phyloP scores from a whole-genome alignment of 2,888 invertebrate species.

The Willowsia nigromaculata region DNA sequence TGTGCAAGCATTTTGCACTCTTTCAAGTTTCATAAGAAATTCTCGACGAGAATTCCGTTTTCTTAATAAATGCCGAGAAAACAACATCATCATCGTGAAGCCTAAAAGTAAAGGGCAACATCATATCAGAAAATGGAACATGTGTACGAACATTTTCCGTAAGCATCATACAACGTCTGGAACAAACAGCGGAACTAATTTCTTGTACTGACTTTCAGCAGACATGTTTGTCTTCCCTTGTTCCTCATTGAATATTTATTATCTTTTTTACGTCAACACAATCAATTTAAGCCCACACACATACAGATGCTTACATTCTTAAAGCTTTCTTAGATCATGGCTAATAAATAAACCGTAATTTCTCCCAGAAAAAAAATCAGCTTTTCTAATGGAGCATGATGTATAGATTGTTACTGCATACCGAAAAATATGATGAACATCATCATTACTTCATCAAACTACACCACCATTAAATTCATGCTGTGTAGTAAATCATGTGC shows the following conservation, averaged over 20 bases:
- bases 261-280: slow-evolving; percentile 67
- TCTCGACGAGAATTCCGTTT: background rate
- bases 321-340: slow-evolving; percentile 4
- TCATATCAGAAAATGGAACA: background rate
- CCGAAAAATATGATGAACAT: background rate
- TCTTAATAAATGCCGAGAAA: background rate
- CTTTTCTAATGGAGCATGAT: background rate
- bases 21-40: background rate
- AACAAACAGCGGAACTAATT: slow-evolving; percentile 32
- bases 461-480: background rate
- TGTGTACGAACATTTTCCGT: background rate
- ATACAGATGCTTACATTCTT: background rate
- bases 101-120: no score
- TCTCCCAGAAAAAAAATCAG: background rate
- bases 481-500: background rate
- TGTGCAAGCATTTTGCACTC: background rate
- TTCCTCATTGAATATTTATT: slow-evolving; percentile 65
- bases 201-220: background rate
- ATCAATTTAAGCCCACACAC: slow-evolving; percentile 66
- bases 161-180: background rate
- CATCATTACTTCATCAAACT: background rate
- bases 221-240: slow-evolving; percentile 48
- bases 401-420: background rate
- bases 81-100: background rate
- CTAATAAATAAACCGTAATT: slow-evolving; percentile 58